A percentile compares a stretch with the other conserved stretches of the same genome.
Evolutionary conservation across 2,888 invertebrate species (phyloP).

Genomic region (Polydrusus cervinus): DNA sequence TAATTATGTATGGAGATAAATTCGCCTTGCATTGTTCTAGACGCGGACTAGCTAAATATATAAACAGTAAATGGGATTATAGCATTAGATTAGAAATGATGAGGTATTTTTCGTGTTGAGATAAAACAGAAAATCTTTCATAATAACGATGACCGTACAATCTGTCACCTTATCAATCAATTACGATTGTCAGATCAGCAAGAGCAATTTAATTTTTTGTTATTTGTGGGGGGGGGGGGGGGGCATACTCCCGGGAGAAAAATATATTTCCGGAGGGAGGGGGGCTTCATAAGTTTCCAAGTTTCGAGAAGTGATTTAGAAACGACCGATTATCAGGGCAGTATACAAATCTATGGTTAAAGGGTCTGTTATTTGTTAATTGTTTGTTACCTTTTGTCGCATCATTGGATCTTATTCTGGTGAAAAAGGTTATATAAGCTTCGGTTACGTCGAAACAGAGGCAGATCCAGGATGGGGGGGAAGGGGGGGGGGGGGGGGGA

Average conservation of each 20-base stretch:
- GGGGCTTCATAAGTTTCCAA: no score
- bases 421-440: no score
- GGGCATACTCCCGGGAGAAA: no score
- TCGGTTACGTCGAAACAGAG: no score
- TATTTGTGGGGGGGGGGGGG: no score
- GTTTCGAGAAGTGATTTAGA: no score
- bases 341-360: not conserved
- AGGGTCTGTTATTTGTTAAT: not conserved
- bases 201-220: no score
- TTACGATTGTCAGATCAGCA: not conserved
- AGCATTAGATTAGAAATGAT: conserved; percentile 6
- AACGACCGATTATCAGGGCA: no score
- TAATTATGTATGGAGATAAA: not conserved
- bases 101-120: not conserved
- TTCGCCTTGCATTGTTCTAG: not conserved
- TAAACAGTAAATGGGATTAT: conserved; percentile 6
- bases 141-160: not conserved
- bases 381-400: not conserved
- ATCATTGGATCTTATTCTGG: not conserved
- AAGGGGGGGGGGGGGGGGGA: no score
- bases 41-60: not conserved
- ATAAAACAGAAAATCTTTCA: not conserved
- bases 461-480: no score
- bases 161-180: not conserved
- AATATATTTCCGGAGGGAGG: no score